These are phyloP conservation scores for Cliona cf. orientalis DNA, from an alignment of 37 sponge, comb jelly and placozoan genomes.

Conservation along the genomic window DNA sequence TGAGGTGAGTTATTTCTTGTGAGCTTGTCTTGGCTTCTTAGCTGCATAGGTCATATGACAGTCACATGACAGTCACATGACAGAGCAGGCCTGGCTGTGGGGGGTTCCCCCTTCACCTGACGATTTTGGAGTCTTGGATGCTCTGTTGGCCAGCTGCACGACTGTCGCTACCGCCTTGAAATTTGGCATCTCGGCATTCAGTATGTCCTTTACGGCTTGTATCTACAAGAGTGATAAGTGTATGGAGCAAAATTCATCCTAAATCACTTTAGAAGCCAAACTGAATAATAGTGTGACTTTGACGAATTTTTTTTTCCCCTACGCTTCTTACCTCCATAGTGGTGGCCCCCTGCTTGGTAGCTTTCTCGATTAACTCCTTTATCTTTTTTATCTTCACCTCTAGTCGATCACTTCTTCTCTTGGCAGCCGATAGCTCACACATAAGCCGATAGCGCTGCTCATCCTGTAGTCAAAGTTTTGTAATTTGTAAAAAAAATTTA, in stretches of 20 bases:
- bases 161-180: constrained; percentile 13
- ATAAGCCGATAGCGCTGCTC: constrained; percentile 10
- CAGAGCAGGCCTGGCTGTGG: background rate
- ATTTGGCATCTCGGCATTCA: background rate
- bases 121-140: too few species aligned
- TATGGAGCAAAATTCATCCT: background rate
- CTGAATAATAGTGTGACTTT: too few species aligned
- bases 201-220: background rate
- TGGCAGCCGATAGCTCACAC: constrained; percentile 18
- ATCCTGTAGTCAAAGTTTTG: constrained; percentile 4
- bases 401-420: constrained; percentile 4
- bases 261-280: too few species aligned
- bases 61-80: too few species aligned
- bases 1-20: background rate
- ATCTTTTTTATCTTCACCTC: constrained; percentile 1
- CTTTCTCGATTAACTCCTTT: background rate
- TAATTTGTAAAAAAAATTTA: background rate
- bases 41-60: too few species aligned
- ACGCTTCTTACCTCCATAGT: background rate
- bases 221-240: too few species aligned
- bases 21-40: too few species aligned
- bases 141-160: background rate
- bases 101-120: background rate
- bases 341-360: background rate
- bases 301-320: too few species aligned